phyloP scores from a whole-genome alignment of 2,113 vertebrate species.

The Neodontobutis hainanensis region DNA sequence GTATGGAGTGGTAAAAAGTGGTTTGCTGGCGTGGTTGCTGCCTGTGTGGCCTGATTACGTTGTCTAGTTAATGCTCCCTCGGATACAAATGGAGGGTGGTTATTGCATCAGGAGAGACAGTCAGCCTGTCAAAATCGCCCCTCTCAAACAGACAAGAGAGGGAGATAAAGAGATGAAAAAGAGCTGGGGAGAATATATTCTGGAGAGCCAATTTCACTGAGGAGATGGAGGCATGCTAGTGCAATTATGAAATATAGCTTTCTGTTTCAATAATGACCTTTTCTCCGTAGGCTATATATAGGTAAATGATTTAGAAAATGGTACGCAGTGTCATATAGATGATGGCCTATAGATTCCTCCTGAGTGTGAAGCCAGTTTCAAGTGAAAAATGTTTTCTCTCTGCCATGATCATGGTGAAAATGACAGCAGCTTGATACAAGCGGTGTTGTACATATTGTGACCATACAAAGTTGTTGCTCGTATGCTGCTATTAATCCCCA shows the following conservation, averaged over 20 bases:
- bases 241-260: conserved; percentile 75
- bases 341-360: conserved; percentile 52
- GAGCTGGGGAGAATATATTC: conserved; percentile 63
- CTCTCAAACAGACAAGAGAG: conserved; percentile 63
- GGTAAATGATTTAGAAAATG: conserved; percentile 57
- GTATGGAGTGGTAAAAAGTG: conserved; percentile 69
- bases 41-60: conserved; percentile 68
- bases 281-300: conserved; percentile 63
- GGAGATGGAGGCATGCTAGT: conserved; percentile 60
- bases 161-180: conserved; percentile 63
- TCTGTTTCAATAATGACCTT: conserved; percentile 68
- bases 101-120: conserved; percentile 73
- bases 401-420: conserved; percentile 19
- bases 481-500: conserved; percentile 35
- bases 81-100: conserved; percentile 76
- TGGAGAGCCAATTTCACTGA: conserved; percentile 67
- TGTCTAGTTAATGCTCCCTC: conserved; percentile 75
- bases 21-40: conserved; percentile 49
- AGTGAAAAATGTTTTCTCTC: conserved; percentile 32
- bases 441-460: background rate
- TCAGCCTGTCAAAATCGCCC: conserved; percentile 67
- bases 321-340: conserved; percentile 47
- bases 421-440: conserved; percentile 46
- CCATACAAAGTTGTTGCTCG: conserved; percentile 26
- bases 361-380: conserved; percentile 18